Conservation (phyloP, 2,888 invertebrate species). For the Salpingus planirostris region DNA sequence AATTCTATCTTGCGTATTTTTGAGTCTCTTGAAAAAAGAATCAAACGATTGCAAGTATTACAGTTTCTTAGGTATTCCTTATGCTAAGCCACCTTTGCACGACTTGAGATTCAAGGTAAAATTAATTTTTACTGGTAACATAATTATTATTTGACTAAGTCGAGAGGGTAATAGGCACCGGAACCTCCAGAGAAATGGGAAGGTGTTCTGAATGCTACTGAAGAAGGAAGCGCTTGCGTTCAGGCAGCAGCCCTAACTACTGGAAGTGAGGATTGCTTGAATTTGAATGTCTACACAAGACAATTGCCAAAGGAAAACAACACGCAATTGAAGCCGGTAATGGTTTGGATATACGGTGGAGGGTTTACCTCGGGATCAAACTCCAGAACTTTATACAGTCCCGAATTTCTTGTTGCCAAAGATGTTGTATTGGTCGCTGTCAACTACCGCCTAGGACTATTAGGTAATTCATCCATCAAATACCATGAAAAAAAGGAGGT, state of each 20-base stretch:
- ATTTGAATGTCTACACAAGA: conserved; percentile 26
- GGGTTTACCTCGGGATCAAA: conserved; percentile 39
- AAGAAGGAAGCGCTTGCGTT: conserved; percentile 21
- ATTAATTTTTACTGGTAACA: too few relatives aligned
- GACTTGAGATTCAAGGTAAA: too few relatives aligned
- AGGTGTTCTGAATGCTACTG: conserved; percentile 13
- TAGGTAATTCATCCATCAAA: too few relatives aligned
- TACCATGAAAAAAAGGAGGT: neutral
- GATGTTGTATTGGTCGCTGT: conserved; percentile 29
- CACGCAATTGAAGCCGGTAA: conserved; percentile 25
- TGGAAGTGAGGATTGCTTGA: conserved; percentile 31
- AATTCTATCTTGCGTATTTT: too few relatives aligned
- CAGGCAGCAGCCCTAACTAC: too few relatives aligned
- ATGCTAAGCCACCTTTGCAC: too few relatives aligned
- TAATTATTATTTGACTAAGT: too few relatives aligned
- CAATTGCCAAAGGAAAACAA: conserved; percentile 3
- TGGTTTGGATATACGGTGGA: conserved; percentile 46
- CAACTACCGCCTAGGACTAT: conserved; percentile 29
- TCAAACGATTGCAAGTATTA: too few relatives aligned
- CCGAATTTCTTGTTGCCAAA: conserved; percentile 27
- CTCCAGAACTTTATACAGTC: conserved; percentile 24
- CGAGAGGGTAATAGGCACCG: too few relatives aligned
- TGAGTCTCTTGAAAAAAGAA: too few relatives aligned
- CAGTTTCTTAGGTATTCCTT: too few relatives aligned
- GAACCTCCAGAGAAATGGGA: conserved; percentile 20